Evolutionary conservation across 2,797 vertebrate genomes (phyloP), one percentile per base, ranked within the genome.

Genomic region (Sebastes kiyomatsui): DNA sequence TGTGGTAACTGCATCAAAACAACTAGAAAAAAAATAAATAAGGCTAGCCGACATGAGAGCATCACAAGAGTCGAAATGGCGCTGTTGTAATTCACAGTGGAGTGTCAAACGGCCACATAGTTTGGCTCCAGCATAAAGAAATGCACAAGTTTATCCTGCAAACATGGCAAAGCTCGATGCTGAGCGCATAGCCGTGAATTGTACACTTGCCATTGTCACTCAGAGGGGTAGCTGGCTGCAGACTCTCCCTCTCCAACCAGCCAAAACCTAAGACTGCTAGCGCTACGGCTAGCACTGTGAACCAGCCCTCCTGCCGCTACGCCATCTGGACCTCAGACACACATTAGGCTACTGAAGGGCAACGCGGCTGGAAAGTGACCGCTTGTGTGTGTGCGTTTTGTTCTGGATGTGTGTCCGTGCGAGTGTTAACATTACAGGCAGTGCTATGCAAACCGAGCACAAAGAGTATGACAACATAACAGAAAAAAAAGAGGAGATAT

Each of bases 301-400:
- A 92, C 87, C 91, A 90, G 94, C 91, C 93, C 92, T 90, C 95
- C 95, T 84, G 85, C 93, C 8, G 93, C 79, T 88, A 75, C 25
- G 67, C 96, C 95, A 96, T 96, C 96, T 96, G 96, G 92, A 91
- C 90, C 80, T 78, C 93, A 94, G 92, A 94, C 93, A 94, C 93
- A 91, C 84, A 90, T 93, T 91, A 92, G 90, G 81, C 85, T 77
- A 87, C 86, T 85, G 83, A 91, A 86, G 91, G 88, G 88, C 74
- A 85, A 90, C 92, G 5, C 79, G 91, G 90, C 91, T 90, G 90
- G 93, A 91, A 90, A 89, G 90, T 85, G 82, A 90, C 81, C 69
- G 42, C 54, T n/a, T 55, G 69, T 69, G 81, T 67, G 59, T 67
- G 59, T 72, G 60, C 65, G 70, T 58, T 65, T 54, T 33, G 20